Percentiles rank a stretch among this genome's conserved stretches.
These are phyloP conservation scores for Euzetes globulus DNA, from an alignment of 2,888 invertebrate species.

Conservation along the genomic window DNA sequence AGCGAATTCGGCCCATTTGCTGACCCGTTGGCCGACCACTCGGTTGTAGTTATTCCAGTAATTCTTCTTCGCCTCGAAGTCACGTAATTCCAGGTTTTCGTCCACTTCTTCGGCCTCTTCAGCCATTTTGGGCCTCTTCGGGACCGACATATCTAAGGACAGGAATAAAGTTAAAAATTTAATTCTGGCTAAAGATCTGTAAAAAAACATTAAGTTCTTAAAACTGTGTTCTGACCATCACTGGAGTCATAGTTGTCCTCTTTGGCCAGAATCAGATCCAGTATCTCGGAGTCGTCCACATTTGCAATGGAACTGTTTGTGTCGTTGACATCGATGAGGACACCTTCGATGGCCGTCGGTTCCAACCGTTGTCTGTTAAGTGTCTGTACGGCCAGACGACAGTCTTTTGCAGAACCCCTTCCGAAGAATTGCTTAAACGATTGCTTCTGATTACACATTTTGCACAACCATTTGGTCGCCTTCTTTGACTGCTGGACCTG, in stretches of 20 bases:
- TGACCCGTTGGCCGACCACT: neutral
- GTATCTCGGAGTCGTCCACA: too few relatives aligned
- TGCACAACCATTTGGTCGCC: slow-evolving; percentile 32
- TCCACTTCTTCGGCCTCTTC: neutral
- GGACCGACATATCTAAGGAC: neutral
- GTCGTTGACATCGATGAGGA: neutral
- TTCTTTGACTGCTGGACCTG: slow-evolving; percentile 32
- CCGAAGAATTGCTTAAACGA: slow-evolving; percentile 25
- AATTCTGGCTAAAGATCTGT: neutral
- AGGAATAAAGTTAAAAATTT: neutral
- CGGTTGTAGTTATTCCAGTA: neutral
- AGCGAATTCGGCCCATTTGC: neutral
- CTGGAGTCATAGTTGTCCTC: too few relatives aligned
- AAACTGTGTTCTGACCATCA: too few relatives aligned
- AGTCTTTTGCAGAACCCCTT: slow-evolving; percentile 15
- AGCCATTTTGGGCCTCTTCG: neutral
- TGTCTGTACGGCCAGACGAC: neutral
- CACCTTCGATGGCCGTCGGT: neutral
- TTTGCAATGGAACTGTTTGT: neutral
- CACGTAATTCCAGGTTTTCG: neutral
- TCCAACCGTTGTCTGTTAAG: neutral
- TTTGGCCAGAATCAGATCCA: too few relatives aligned
- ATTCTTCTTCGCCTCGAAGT: neutral
- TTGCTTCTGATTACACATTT: slow-evolving; percentile 32
- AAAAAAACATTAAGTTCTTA: too few relatives aligned